Evolutionary conservation across 2,797 vertebrate genomes (phyloP).

Genomic region (Emydoidea blandingii): DNA sequence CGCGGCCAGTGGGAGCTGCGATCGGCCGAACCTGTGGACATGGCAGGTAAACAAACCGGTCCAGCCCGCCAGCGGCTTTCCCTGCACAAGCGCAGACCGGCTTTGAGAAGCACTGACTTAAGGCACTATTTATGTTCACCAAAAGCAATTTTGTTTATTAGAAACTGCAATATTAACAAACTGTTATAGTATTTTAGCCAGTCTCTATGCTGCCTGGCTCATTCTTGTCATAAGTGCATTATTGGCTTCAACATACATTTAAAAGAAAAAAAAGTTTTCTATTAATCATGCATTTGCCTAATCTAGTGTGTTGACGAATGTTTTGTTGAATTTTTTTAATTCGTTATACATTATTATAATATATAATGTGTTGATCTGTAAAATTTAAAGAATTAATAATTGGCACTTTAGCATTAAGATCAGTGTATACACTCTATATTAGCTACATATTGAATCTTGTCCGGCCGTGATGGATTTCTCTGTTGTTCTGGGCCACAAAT

Average conservation of each 20-base stretch:
- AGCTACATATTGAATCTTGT: rapidly evolving
- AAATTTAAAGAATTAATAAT: neutral
- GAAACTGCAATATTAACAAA: neutral
- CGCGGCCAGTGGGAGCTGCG: too few species aligned
- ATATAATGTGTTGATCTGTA: too few species aligned
- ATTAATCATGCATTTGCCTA: neutral
- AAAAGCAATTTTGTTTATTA: neutral
- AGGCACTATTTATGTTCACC: neutral
- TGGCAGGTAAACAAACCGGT: too few species aligned
- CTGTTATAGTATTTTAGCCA: neutral
- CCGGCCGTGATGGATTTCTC: neutral
- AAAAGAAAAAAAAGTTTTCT: neutral
- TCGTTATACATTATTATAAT: neutral
- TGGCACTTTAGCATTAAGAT: neutral
- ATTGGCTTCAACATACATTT: neutral
- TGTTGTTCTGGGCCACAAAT: neutral
- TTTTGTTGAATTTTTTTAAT: neutral
- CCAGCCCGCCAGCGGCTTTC: too few species aligned
- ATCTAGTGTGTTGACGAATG: too few species aligned
- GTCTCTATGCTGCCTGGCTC: neutral
- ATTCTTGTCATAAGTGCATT: neutral
- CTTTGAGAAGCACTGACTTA: neutral
- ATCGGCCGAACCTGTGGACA: too few species aligned
- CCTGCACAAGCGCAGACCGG: too few species aligned
- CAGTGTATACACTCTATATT: rapidly evolving